Evolutionary conservation across 2,113 vertebrate genomes (phyloP), one percentile per base, ranked within the genome.

Genomic region (Podarcis raffonei): DNA sequence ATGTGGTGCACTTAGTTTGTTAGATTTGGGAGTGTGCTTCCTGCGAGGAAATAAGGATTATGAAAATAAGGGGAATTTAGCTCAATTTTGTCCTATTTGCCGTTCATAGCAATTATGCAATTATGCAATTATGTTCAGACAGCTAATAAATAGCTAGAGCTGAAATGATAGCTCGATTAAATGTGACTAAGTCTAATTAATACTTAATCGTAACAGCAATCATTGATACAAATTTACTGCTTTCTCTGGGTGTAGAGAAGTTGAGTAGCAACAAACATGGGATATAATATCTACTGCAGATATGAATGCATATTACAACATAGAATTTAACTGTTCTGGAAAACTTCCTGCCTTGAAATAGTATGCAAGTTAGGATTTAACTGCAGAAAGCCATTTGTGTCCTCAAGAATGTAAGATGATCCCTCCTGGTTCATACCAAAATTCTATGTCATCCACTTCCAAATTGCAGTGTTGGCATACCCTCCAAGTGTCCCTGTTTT

Each of bases 211-310:
- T 85, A 62, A 62, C 1, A 66, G 20, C 80, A 82, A 5, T 77
- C 89, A 92, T 85, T 89, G 18, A 85, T 86, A 89, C 12, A 87
- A 91, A 89, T 83, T 0, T 62, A 23, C 42, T 74, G 32, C 48
- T 79, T 91, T 92, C 85, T 9, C 15, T 92, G n/a, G 69, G 90
- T 77, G 37, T 66, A 23, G 84, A 91, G 23, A 81, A 89, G 80
- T 62, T 87, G 23, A 80, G 8, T 80, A 83, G 18, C 11, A 71
- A 12, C 57, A 91, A 91, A 89, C 15, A 71, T 12, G 6, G 1
- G 1, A 0, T 37, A 81, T 81, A 89, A 1, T 76, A n/a, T 27
- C 78, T 83, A 53, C 16, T 85, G 25, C 5, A 81, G 30, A 79
- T 90, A 82, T 25, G 6, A 91, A 72, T 35, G 48, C 1, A 90